Evolutionary conservation across 2,888 invertebrate genomes (phyloP), one percentile per base, ranked within the genome.

Genomic region (Linnaemya vulpina): DNA sequence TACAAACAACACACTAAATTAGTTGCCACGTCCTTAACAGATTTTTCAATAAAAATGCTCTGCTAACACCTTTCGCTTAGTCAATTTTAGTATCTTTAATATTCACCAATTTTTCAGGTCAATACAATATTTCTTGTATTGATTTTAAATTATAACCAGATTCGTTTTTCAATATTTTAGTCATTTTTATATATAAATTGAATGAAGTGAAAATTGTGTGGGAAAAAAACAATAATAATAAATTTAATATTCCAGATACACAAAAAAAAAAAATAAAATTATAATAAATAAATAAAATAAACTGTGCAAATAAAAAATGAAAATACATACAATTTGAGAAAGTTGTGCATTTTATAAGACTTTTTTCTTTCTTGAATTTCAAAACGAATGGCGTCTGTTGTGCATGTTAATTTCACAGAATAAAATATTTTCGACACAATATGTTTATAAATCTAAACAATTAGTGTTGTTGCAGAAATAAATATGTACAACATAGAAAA

Each of bases 231-330:
- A 58, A 58, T 10, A 58, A 30, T 3, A 58, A 10, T 58, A 53
- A 20, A 53, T 53, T 53, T 53, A 11, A 53, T 53, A 53, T 53
- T 53, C 51, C 51, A 53, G 17, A n/a, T n/a, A n/a, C n/a, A n/a
- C n/a, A n/a, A n/a, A n/a, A n/a, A n/a, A 53, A 22, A 53, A 53
- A 22, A 11, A 53, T 53, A 11, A 53, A n/a, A 53, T 17, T 11
- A 53, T 17, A 30, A 30, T 30, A 30, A 30, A 30, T 30, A 30
- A 30, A 30, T 2, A 2, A 30, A 30, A 30, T 8, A 53, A 53
- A 53, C 11, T 53, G 51, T 53, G 51, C 51, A 53, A 53, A 53
- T 2, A 22, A 53, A 11, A 17, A 7, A 49, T n/a, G 20, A 51
- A 51, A 51, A 5, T 51, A 20, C 7, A 51, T 53, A 20, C 7